A percentile compares a stretch with the other conserved stretches of the same genome.
These are phyloP conservation scores for Prochilodus magdalenae DNA, from an alignment of 2,113 vertebrate genomes.

Conservation along the genomic window DNA sequence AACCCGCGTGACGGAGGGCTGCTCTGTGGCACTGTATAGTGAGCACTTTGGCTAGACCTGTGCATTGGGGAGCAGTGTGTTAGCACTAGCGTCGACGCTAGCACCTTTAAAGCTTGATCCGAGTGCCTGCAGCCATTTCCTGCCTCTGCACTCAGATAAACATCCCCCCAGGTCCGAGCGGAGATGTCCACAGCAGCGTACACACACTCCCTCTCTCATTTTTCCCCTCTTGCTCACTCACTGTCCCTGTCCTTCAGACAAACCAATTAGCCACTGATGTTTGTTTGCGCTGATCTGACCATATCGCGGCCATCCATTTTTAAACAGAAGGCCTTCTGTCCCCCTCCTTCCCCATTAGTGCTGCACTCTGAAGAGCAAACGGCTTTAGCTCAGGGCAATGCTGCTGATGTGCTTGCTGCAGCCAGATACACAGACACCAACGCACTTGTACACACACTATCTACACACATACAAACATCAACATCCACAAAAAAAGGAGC, in stretches of 20 bases:
- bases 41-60: conserved; percentile 7
- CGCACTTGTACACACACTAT: conserved; percentile 5
- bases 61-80: conserved; percentile 1
- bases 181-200: conserved; percentile 22
- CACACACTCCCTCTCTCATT: background rate
- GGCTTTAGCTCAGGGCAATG: conserved; percentile 74
- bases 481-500: conserved; percentile 42
- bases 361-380: conserved; percentile 72
- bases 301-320: conserved; percentile 76
- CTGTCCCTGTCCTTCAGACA: conserved; percentile 52
- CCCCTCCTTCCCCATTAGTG: conserved; percentile 70
- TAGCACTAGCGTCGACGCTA: background rate
- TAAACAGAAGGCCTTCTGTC: conserved; percentile 67
- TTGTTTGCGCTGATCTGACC: conserved; percentile 71
- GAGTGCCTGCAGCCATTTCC: conserved; percentile 48
- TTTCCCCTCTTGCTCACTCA: conserved; percentile 29
- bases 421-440: conserved; percentile 11
- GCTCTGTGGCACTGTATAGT: background rate
- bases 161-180: conserved; percentile 48
- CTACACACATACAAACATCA: conserved; percentile 22
- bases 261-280: conserved; percentile 67
- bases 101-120: conserved; percentile 31
- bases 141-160: conserved; percentile 29
- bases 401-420: conserved; percentile 59
- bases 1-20: background rate